Evolutionary conservation across 1,140 invertebrate genomes (phyloP).

Genomic region (Micrasema longulum): DNA sequence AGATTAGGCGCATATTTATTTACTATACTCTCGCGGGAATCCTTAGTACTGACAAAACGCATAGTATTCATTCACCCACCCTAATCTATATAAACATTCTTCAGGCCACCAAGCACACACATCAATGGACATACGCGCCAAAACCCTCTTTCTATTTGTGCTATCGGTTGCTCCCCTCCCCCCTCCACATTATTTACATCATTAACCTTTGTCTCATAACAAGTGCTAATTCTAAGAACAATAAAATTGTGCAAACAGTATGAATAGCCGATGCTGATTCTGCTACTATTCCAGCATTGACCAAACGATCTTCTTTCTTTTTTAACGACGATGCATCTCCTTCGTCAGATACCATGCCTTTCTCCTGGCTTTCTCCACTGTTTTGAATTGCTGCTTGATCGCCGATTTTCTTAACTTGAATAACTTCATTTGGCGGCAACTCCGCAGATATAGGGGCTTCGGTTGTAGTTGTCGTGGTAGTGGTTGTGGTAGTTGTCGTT

Average conservation of each 20-base stretch:
- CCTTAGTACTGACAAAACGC: neutral
- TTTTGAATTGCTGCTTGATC: conserved; percentile 53
- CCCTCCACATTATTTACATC: conserved; percentile 45
- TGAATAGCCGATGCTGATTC: conserved; percentile 43
- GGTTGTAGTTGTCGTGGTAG: conserved; percentile 72
- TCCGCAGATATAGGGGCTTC: conserved; percentile 62
- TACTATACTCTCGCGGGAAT: neutral
- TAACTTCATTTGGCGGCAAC: conserved; percentile 58
- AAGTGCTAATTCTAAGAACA: conserved; percentile 3
- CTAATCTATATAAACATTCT: conserved; percentile 5
- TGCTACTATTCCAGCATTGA: conserved; percentile 59
- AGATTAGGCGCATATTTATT: too few species aligned
- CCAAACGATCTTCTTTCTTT: conserved; percentile 62
- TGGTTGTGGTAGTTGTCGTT: conserved; percentile 78
- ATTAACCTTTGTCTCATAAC: conserved; percentile 41
- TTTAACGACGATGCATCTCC: conserved; percentile 59
- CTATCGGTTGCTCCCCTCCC: conserved; percentile 19
- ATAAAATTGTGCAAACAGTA: conserved; percentile 7
- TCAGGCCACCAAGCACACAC: conserved; percentile 37
- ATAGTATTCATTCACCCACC: conserved; percentile 9
- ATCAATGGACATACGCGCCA: conserved; percentile 16
- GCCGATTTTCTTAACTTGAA: conserved; percentile 46
- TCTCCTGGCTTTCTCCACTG: conserved; percentile 59
- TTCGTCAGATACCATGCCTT: conserved; percentile 60
- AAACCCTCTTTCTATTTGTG: conserved; percentile 23